phyloP scores from a whole-genome alignment of 2,888 invertebrate genomes.

The Cheilosia scutellata region DNA sequence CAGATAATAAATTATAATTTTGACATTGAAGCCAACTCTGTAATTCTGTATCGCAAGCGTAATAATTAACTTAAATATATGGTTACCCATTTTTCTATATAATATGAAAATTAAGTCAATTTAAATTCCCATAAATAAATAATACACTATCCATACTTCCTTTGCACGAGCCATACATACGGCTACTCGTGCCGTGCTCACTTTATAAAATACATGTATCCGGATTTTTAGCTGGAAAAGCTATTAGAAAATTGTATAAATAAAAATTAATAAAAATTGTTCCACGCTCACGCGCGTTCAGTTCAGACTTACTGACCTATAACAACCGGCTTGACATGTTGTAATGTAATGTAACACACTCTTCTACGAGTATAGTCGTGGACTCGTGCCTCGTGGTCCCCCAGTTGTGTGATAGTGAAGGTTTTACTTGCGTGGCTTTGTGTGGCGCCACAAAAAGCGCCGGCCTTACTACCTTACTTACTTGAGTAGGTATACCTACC shows the following conservation, averaged over 20 bases:
- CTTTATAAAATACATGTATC: no score
- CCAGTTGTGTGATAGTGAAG: constrained; percentile 38
- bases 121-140: no score
- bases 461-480: constrained; percentile 2
- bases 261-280: constrained; percentile 32
- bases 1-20: no score
- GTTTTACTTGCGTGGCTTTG: constrained; percentile 9
- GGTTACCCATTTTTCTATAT: no score
- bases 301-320: constrained; percentile 59
- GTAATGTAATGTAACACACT: not conserved
- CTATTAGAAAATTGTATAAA: constrained; percentile 13
- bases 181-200: no score
- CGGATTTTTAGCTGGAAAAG: not conserved
- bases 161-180: no score
- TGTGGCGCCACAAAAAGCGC: constrained; percentile 20
- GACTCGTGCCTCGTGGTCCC: constrained; percentile 2
- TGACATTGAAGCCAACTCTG: no score
- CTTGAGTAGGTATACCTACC: not conserved
- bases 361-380: not conserved
- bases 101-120: no score
- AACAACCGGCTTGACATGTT: constrained; percentile 61
- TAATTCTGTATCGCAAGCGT: no score
- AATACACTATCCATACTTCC: no score
- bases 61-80: no score
- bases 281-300: constrained; percentile 42